Percentiles rank a stretch among this genome's conserved stretches.
phyloP scores from a whole-genome alignment of 2,888 invertebrate genomes.

The Hydrotaea cyrtoneurina region DNA sequence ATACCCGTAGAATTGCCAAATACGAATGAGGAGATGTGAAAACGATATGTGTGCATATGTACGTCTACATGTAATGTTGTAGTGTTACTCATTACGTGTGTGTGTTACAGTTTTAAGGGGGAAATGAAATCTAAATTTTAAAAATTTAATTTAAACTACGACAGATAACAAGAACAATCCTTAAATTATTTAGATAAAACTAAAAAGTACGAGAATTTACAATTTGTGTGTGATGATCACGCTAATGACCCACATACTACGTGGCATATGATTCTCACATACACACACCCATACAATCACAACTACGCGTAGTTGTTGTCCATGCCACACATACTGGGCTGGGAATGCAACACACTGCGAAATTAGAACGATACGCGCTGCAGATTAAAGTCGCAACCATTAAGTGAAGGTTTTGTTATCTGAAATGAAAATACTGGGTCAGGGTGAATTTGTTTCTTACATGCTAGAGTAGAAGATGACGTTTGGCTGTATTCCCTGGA shows the following conservation, averaged over 20 bases:
- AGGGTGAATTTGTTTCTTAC: background rate
- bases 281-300: background rate
- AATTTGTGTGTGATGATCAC: constrained; percentile 15
- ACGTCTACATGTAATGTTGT: background rate
- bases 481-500: too few relatives aligned
- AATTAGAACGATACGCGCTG: constrained; percentile 7
- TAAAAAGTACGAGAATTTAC: constrained; percentile 22
- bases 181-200: constrained; percentile 53
- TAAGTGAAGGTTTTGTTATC: constrained; percentile 22
- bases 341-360: constrained; percentile 8
- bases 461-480: background rate
- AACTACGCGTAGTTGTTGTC: background rate
- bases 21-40: background rate
- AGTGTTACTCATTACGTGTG: constrained; percentile 1
- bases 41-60: constrained; percentile 1
- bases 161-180: constrained; percentile 51
- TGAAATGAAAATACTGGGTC: constrained; percentile 9
- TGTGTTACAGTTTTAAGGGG: background rate
- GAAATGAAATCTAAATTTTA: constrained; percentile 13
- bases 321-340: background rate
- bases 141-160: constrained; percentile 44
- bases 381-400: constrained; percentile 1
- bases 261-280: background rate
- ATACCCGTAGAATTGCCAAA: constrained; percentile 52
- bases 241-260: constrained; percentile 57